These are phyloP conservation scores for Eubasilissa splendida DNA, from an alignment of 2,888 invertebrate species.

Conservation along the genomic window DNA sequence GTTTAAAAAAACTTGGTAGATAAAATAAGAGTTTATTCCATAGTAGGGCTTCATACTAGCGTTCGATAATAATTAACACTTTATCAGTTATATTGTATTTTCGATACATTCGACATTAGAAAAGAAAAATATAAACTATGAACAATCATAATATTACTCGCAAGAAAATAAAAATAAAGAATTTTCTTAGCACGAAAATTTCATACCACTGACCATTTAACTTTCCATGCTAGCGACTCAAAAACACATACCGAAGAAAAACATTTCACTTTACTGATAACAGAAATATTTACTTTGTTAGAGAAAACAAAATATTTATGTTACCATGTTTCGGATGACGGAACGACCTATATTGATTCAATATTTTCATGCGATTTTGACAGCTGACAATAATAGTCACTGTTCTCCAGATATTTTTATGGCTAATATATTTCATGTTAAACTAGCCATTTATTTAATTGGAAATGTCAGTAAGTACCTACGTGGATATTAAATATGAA, in stretches of 20 bases:
- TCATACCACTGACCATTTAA: slow-evolving; percentile 18
- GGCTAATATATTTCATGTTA: background rate
- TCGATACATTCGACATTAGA: no score
- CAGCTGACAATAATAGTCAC: slow-evolving; percentile 38
- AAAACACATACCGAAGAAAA: slow-evolving; percentile 1
- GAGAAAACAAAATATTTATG: slow-evolving; percentile 25
- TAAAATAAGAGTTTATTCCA: no score
- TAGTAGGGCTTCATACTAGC: no score
- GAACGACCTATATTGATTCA: slow-evolving; percentile 45
- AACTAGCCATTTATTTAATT: no score
- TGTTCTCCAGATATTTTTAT: background rate
- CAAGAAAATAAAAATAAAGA: no score
- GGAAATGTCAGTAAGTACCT: no score
- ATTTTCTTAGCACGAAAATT: background rate
- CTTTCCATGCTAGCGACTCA: slow-evolving; percentile 26
- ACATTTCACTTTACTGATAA: slow-evolving; percentile 4
- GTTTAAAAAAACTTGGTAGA: no score
- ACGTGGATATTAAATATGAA: no score
- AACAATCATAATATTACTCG: background rate
- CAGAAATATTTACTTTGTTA: slow-evolving; percentile 9
- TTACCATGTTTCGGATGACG: slow-evolving; percentile 32
- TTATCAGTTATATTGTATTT: no score
- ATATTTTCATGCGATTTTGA: slow-evolving; percentile 48
- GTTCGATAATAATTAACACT: no score
- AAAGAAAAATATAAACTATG: background rate